Percentiles rank a stretch among this genome's conserved stretches.
Evolutionary conservation across 2,888 invertebrate species (phyloP).

Genomic region (Unio delphinus): DNA sequence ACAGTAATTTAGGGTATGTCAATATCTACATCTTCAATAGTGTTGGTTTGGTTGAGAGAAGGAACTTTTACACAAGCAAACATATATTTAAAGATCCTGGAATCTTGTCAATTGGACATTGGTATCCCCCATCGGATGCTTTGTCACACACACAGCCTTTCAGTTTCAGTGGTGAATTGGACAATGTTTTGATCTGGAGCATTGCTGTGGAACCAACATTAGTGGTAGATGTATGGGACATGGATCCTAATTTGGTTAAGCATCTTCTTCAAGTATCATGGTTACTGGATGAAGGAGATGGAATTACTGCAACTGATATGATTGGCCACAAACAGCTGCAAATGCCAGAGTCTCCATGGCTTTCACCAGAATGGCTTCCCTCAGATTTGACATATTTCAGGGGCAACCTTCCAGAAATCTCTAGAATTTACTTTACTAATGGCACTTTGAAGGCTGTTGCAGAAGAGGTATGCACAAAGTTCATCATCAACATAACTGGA

Average conservation of each 20-base stretch:
- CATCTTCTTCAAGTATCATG: constrained; percentile 29
- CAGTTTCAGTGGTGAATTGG: constrained; percentile 40
- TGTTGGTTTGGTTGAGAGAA: constrained; percentile 27
- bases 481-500: no score
- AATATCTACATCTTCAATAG: constrained; percentile 38
- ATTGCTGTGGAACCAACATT: constrained; percentile 37
- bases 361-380: constrained; percentile 45
- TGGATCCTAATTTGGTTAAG: constrained; percentile 37
- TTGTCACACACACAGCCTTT: constrained; percentile 16
- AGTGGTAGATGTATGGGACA: constrained; percentile 40
- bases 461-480: not conserved
- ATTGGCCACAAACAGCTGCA: constrained; percentile 3
- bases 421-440: constrained; percentile 26
- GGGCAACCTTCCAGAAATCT: constrained; percentile 14
- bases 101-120: constrained; percentile 47
- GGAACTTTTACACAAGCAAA: constrained; percentile 14
- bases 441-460: constrained; percentile 17
- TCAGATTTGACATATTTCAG: constrained; percentile 39
- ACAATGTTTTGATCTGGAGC: constrained; percentile 52
- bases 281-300: constrained; percentile 52
- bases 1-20: constrained; percentile 30
- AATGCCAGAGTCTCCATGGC: constrained; percentile 48
- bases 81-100: constrained; percentile 34
- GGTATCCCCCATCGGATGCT: constrained; percentile 43
- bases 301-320: constrained; percentile 23